These are phyloP conservation scores for Bradypodion ventrale DNA, from an alignment of 2,797 vertebrate genomes.

Conservation along the genomic window DNA sequence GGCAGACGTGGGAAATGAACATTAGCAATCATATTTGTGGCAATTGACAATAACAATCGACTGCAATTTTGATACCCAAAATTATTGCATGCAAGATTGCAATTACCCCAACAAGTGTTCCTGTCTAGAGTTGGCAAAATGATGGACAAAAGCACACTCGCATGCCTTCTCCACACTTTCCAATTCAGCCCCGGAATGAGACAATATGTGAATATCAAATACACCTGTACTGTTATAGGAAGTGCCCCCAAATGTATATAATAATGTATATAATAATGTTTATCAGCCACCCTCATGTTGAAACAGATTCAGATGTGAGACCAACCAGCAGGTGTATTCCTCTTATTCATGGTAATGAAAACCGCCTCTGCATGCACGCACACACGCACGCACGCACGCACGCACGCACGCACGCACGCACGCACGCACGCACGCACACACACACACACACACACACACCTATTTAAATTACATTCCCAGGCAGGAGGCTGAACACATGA, in stretches of 20 bases:
- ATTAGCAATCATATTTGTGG: too few relatives aligned
- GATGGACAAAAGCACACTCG: too few relatives aligned
- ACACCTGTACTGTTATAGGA: conserved; percentile 25
- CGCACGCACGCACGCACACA: too few relatives aligned
- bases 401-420: too few relatives aligned
- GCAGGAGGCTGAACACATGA: conserved; percentile 71
- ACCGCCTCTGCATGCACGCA: too few relatives aligned
- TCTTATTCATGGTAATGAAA: conserved; percentile 75
- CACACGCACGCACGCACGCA: too few relatives aligned
- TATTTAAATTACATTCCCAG: conserved; percentile 74
- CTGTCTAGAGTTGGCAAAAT: not conserved
- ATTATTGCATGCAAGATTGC: too few relatives aligned
- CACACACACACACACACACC: conserved; percentile 68
- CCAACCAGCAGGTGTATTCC: conserved; percentile 47
- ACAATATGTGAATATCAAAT: conserved; percentile 60
- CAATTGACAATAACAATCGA: too few relatives aligned
- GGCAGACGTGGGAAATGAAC: too few relatives aligned
- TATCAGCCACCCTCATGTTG: conserved; percentile 61
- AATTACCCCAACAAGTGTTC: not conserved
- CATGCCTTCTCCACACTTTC: too few relatives aligned
- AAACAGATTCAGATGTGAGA: conserved; percentile 55
- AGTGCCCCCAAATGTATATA: conserved; percentile 60
- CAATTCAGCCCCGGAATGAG: not conserved
- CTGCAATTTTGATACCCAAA: too few relatives aligned
- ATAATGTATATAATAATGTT: conserved; percentile 56